phyloP scores from a whole-genome alignment of 2,888 invertebrate species.

The Spialia ferax region DNA sequence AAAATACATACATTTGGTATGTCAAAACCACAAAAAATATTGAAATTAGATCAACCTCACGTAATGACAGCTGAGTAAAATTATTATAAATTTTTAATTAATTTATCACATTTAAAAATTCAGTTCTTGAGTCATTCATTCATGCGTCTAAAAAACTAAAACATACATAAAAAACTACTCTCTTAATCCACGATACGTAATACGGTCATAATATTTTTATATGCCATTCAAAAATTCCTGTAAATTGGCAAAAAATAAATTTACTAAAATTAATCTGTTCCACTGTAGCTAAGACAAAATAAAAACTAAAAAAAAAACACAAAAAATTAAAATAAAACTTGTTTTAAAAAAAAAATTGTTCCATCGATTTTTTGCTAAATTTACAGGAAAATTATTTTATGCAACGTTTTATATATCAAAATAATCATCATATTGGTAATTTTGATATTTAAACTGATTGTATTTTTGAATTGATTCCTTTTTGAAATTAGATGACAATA shows the following conservation, averaged over 20 bases:
- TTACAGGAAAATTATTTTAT: neutral
- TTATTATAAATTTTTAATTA: constrained; percentile 17
- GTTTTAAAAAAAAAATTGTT: neutral
- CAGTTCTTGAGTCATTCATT: constrained; percentile 35
- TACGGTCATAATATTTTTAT: constrained; percentile 53
- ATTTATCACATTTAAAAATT: constrained; percentile 30
- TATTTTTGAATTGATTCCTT: neutral
- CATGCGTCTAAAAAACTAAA: constrained; percentile 24
- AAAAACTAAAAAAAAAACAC: neutral
- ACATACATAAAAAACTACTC: constrained; percentile 32
- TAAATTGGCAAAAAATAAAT: neutral
- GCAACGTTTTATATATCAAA: neutral
- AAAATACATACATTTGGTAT: too few relatives aligned
- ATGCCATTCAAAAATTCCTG: constrained; percentile 2
- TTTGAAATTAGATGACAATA: neutral
- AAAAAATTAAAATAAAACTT: neutral
- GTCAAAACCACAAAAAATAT: neutral
- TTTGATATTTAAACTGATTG: neutral
- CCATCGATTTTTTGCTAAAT: neutral
- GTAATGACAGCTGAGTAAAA: constrained; percentile 22
- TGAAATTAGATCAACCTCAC: constrained; percentile 1
- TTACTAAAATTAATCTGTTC: too few relatives aligned
- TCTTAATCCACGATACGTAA: constrained; percentile 53
- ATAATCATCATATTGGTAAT: constrained; percentile 12
- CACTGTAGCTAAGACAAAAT: neutral